A percentile compares a stretch with the other conserved stretches of the same genome.
phyloP scores from a whole-genome alignment of 1,140 invertebrate genomes.

The Leptonema lineaticorne region DNA sequence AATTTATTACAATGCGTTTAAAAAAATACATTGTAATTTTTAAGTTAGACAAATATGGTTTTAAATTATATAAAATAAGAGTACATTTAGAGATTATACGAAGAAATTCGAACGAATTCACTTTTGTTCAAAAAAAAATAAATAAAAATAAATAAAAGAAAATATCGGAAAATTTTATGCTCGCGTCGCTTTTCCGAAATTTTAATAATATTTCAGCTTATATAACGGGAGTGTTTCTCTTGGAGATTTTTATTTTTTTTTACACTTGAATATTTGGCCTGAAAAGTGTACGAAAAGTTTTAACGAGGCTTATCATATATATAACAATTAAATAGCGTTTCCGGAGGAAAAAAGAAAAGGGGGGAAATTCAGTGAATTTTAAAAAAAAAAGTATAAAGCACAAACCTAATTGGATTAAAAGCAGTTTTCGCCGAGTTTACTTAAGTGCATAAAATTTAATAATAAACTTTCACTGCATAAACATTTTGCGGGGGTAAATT shows the following conservation, averaged over 20 bases:
- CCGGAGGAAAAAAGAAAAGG: too few relatives aligned
- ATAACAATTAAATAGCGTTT: constrained; percentile 3
- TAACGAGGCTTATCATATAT: constrained; percentile 14
- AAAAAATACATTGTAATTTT: background rate
- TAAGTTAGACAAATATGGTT: background rate
- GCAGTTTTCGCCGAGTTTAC: background rate
- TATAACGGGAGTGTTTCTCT: constrained; percentile 7
- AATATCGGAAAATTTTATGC: background rate
- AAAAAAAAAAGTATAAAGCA: background rate
- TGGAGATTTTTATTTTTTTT: constrained; percentile 6
- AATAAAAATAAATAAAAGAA: background rate
- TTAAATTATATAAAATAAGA: too few relatives aligned
- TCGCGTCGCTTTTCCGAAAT: background rate
- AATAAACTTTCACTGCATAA: too few relatives aligned
- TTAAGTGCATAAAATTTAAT: too few relatives aligned
- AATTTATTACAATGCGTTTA: background rate
- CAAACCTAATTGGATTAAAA: too few relatives aligned
- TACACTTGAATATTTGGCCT: background rate
- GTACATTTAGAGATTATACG: too few relatives aligned
- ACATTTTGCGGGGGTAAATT: too few relatives aligned
- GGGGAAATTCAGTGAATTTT: background rate
- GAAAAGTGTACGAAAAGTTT: constrained; percentile 11
- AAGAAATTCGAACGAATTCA: too few relatives aligned
- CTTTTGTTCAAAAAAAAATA: too few relatives aligned
- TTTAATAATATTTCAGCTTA: constrained; percentile 1